Evolutionary conservation across 2,888 invertebrate species (phyloP).

Genomic region (Eilema sororculum): DNA sequence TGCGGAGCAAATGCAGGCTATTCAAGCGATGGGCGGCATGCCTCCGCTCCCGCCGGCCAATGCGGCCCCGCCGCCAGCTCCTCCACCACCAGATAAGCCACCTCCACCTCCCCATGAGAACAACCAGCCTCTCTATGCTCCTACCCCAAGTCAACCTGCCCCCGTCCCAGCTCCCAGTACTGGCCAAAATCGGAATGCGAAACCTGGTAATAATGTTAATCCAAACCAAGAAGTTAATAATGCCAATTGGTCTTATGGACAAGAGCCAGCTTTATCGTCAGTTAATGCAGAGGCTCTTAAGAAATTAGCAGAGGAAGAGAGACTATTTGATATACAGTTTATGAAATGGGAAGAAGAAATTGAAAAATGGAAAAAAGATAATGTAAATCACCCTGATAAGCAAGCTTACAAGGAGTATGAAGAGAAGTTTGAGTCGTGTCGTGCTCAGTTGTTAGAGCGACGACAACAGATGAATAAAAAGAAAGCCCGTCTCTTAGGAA

Average conservation of each 20-base stretch:
- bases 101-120: constrained; percentile 79
- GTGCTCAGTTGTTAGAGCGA: constrained; percentile 92
- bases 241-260: constrained; percentile 62
- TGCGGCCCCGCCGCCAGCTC: constrained; percentile 61
- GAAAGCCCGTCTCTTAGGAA: constrained; percentile 73
- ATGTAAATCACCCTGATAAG: constrained; percentile 96
- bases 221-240: constrained; percentile 63
- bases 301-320: constrained; percentile 89
- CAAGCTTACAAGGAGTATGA: constrained; percentile 95
- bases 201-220: constrained; percentile 49
- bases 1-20: constrained; percentile 76
- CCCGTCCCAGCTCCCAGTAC: constrained; percentile 56
- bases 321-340: constrained; percentile 95
- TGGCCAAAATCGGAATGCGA: constrained; percentile 44
- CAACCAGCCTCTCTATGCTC: constrained; percentile 73
- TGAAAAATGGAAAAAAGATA: constrained; percentile 96
- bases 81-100: constrained; percentile 64
- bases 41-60: constrained; percentile 68
- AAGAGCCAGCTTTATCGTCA: constrained; percentile 49
- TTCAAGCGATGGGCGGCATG: constrained; percentile 64
- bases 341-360: constrained; percentile 97
- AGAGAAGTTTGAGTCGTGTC: constrained; percentile 94
- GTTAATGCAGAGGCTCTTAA: constrained; percentile 75
- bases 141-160: constrained; percentile 44
- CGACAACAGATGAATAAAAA: constrained; percentile 93